A percentile compares a stretch with the other conserved stretches of the same genome.
Conservation (phyloP, 2,113 vertebrate genomes). For the Python bivittatus region DNA sequence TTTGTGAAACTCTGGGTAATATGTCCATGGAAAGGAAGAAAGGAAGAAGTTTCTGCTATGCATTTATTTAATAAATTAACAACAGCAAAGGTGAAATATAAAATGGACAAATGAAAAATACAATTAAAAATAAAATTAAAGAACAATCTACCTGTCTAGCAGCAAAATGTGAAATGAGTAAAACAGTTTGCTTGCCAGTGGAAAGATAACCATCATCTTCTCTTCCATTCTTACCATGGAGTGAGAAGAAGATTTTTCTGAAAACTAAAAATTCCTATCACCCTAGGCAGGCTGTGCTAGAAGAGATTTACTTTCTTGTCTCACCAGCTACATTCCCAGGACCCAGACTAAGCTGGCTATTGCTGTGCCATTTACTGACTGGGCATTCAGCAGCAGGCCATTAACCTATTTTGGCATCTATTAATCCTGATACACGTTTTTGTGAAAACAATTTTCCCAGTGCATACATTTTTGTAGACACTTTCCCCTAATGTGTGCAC, state of each 20-base stretch:
- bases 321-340: neutral
- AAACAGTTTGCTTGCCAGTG: neutral
- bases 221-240: neutral
- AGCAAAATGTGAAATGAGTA: neutral
- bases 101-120: neutral
- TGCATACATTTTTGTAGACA: neutral
- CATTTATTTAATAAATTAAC: neutral
- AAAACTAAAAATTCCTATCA: neutral
- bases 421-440: neutral
- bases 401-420: neutral
- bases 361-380: neutral
- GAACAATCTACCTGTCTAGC: neutral
- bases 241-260: neutral
- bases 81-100: neutral
- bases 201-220: neutral
- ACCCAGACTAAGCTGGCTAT: neutral
- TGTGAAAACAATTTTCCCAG: neutral
- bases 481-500: neutral
- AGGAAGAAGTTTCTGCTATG: neutral
- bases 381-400: neutral
- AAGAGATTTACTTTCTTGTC: neutral
- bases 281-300: neutral
- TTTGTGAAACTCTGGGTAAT: neutral
- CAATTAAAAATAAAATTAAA: neutral
- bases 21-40: neutral